Percentiles rank a stretch among this genome's conserved stretches.
Evolutionary conservation across 2,113 vertebrate species (phyloP).

Genomic region (Elephas maximus): DNA sequence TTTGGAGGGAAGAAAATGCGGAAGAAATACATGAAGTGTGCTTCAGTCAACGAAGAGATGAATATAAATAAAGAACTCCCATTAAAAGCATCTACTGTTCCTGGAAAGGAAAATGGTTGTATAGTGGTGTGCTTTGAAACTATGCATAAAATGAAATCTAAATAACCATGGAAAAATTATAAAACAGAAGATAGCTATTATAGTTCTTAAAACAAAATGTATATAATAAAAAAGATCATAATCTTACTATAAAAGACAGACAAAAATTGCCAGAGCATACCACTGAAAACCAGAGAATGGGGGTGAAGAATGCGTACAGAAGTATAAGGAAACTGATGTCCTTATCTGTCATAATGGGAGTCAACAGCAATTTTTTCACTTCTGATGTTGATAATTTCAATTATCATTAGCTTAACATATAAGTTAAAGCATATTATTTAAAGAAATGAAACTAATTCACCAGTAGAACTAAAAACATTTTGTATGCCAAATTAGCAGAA

Average conservation of each 20-base stretch:
- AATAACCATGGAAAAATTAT: constrained; percentile 28
- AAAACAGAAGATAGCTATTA: constrained; percentile 17
- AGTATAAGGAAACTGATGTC: not conserved
- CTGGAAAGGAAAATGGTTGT: not conserved
- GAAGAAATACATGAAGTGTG: not conserved
- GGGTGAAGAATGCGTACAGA: not conserved
- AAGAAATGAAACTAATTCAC: constrained; percentile 21
- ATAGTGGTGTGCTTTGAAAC: not conserved
- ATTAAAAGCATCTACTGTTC: not conserved
- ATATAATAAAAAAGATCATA: not conserved
- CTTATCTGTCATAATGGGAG: not conserved
- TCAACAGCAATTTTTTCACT: not conserved
- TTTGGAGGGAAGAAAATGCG: not conserved
- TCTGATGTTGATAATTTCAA: constrained; percentile 38
- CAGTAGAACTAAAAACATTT: not conserved
- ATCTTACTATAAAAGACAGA: not conserved
- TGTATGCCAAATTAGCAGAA: constrained; percentile 25
- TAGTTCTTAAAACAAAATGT: constrained; percentile 4
- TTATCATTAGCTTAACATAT: not conserved
- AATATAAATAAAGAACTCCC: not conserved
- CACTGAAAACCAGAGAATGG: not conserved
- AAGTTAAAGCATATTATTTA: constrained; percentile 4
- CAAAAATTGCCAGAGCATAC: not conserved
- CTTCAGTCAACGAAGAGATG: not conserved
- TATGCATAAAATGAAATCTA: constrained; percentile 35